Evolutionary conservation across 2,113 vertebrate genomes (phyloP), one percentile per base, ranked within the genome.

Genomic region (Motacilla alba): DNA sequence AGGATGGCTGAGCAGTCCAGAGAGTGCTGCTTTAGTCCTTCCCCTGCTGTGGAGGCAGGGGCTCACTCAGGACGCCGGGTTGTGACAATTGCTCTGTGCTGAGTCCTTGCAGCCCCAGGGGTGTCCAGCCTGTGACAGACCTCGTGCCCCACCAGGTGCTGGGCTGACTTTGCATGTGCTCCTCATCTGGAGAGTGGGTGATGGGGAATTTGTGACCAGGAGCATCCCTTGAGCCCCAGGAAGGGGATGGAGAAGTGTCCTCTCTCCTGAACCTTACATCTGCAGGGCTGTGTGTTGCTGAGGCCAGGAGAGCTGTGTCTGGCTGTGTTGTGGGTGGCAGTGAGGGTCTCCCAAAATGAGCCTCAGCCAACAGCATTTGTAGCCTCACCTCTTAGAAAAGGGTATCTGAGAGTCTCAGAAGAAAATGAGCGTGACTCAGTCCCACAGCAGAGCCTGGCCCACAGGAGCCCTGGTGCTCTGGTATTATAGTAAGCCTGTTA

Each of bases 51-150:
- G 47, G 80, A 59, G 56, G 43, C 15, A 15, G 55, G 46, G 19
- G 33, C 37, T 90, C 0, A 0, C n/a, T 53, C 56, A 7, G 62
- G 59, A 21, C 0, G 0, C 55, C 0, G 6, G 28, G 31, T 16
- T 49, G 19, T 53, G 63, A n/a, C 58, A 30, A 0, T 21, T 13
- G 49, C n/a, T 22, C 55, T 27, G n/a, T 66, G 72, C 64, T 59
- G 80, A 39, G 7, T 46, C 59, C n/a, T 66, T 66, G n/a, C 56
- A 55, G 46, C n/a, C 69, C 59, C 37, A 16, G 33, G 28, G 23
- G 1, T 9, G 6, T 39, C 68, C 79, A 83, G 21, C 31, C 75
- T 39, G 11, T 30, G n/a, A 47, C 35, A 64, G 43, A 28, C 27
- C 46, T 88, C 17, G 59, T 83, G 35, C 24, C 60, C 4, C 7